A percentile compares a stretch with the other conserved stretches of the same genome.
Conservation (phyloP, 2,888 invertebrate genomes). For the Drosophila buzzatii region DNA sequence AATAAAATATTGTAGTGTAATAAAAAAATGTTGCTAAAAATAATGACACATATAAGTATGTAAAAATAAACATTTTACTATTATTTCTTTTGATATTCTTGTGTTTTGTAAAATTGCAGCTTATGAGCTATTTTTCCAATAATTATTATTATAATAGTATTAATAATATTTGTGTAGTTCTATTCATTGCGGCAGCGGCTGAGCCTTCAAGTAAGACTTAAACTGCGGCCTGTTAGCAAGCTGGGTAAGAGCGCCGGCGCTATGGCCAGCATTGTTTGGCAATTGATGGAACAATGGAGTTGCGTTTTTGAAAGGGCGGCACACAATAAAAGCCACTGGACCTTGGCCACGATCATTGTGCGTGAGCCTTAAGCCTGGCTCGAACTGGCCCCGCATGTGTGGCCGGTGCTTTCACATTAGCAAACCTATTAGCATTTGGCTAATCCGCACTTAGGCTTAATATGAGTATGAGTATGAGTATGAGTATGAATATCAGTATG, state of each 20-base stretch:
- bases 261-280: constrained; percentile 62
- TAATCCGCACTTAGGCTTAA: constrained; percentile 71
- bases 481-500: not conserved
- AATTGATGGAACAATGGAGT: constrained; percentile 66
- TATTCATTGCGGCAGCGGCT: not conserved
- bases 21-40: too few relatives aligned
- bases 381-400: constrained; percentile 31
- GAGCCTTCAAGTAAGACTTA: constrained; percentile 8
- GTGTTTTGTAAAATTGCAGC: too few relatives aligned
- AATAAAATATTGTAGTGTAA: too few relatives aligned
- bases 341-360: constrained; percentile 38
- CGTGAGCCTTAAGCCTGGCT: constrained; percentile 39
- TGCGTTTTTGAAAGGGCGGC: constrained; percentile 37
- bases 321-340: constrained; percentile 72
- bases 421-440: constrained; percentile 73
- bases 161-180: not conserved
- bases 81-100: too few relatives aligned
- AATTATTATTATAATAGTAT: too few relatives aligned
- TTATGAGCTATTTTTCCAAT: too few relatives aligned
- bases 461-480: constrained; percentile 11
- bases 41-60: too few relatives aligned
- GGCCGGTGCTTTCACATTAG: constrained; percentile 65
- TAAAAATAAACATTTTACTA: too few relatives aligned
- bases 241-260: constrained; percentile 70
- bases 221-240: constrained; percentile 15